These are phyloP conservation scores for Gila orcuttii DNA, from an alignment of 2,113 vertebrate genomes.

Conservation along the genomic window DNA sequence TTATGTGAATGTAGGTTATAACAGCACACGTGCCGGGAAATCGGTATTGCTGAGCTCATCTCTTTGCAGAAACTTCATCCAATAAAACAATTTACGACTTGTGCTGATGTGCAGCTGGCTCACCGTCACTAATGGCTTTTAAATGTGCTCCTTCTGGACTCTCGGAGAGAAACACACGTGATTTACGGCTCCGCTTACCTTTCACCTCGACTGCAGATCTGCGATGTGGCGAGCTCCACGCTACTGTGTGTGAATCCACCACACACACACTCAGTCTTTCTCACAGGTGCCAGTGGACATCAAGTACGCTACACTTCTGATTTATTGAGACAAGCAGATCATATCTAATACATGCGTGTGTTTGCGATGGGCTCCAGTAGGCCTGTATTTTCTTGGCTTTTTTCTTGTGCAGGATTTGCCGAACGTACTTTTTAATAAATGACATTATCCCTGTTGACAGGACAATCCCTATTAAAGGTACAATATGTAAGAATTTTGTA, in stretches of 20 bases:
- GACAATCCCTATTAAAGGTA: background rate
- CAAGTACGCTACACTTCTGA: conserved; percentile 60
- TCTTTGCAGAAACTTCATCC: conserved; percentile 76
- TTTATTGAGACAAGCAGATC: conserved; percentile 64
- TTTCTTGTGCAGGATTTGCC: background rate
- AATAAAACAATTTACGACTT: conserved; percentile 81
- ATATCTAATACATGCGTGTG: conserved; percentile 18
- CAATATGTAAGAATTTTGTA: no score
- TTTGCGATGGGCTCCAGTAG: background rate
- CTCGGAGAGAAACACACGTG: conserved; percentile 45
- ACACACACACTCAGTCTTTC: conserved; percentile 18
- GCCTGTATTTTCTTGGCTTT: background rate
- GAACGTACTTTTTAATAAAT: background rate
- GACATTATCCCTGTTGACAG: background rate
- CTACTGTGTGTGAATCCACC: conserved; percentile 62
- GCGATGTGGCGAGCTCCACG: conserved; percentile 59
- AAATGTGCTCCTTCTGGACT: conserved; percentile 74
- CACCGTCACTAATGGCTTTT: conserved; percentile 75
- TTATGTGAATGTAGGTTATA: background rate
- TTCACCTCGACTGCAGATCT: conserved; percentile 32
- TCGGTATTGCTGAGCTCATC: conserved; percentile 75
- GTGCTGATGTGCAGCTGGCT: conserved; percentile 80
- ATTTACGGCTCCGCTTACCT: conserved; percentile 49
- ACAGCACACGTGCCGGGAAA: conserved; percentile 62
- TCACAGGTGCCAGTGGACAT: conserved; percentile 57